Evolutionary conservation across 2,888 invertebrate genomes (phyloP).

Genomic region (Caenorhabditis sp.): DNA sequence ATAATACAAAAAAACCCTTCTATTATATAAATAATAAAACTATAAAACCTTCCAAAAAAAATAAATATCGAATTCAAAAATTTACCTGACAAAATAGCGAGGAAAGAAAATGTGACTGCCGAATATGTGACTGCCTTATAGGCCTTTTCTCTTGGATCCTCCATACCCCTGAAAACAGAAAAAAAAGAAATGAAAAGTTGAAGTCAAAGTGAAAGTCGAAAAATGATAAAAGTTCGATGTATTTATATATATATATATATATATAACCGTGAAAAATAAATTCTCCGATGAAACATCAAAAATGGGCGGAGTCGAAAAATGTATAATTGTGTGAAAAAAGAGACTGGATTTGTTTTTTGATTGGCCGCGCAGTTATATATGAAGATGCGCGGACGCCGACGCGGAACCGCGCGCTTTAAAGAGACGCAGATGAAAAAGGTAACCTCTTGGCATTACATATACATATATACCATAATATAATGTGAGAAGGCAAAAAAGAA

Average conservation of each 20-base stretch:
- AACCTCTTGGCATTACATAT: conserved; percentile 33
- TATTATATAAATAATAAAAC: not conserved
- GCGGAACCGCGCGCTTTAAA: conserved; percentile 42
- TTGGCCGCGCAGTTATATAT: conserved; percentile 28
- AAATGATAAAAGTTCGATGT: not conserved
- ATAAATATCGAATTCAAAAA: no score
- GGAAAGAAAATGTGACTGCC: conserved; percentile 69
- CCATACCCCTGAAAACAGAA: conserved; percentile 33
- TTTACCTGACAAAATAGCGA: conserved; percentile 62
- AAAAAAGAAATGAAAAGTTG: no score
- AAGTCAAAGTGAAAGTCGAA: not conserved
- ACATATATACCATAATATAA: not conserved
- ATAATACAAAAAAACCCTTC: no score
- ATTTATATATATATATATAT: not conserved
- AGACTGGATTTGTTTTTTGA: not conserved
- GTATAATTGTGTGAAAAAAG: not conserved
- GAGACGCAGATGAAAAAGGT: conserved; percentile 18
- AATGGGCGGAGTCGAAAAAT: not conserved
- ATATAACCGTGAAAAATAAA: not conserved
- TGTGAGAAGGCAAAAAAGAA: not conserved
- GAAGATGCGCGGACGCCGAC: conserved; percentile 50
- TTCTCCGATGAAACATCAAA: not conserved
- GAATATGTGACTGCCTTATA: conserved; percentile 70
- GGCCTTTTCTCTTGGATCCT: conserved; percentile 67
- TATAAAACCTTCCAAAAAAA: not conserved